Base-by-base conservation (phyloP, 2,888 invertebrate genomes). In the Halictus ligatus region DNA sequence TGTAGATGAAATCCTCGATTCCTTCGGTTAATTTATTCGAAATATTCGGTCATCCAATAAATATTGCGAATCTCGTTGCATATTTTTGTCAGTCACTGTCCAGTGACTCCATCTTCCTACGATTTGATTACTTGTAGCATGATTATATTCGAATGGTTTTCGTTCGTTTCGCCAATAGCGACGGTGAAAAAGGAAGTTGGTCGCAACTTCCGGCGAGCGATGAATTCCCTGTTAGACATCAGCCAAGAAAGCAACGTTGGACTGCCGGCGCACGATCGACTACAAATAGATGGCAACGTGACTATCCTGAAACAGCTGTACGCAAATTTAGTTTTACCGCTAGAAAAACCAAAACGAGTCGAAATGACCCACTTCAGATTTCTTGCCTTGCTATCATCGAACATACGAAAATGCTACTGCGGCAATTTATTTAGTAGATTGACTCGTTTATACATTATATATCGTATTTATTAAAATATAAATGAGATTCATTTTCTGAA, bases 271-370 rank as follows among this genome's bases (percentile, higher is more conserved):
- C 13, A 21, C 10, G 84, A 84, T 4, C 75, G 73, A 43, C 7
- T 76, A 40, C 25, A 67, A 7, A 25, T 58, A 15, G 84, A 76
- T 18, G 84, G 75, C 50, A 85, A 79, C 48, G 84, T 85, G 64
- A 84, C 84, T 58, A 21, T 85, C n/a, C 0, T 79, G 46, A 85
- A 54, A 67, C 79, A 79, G 72, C 67, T 74, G 85, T 85, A 85
- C 50, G 85, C 46, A 78, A 54, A 25, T 64, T 50, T 74, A 35
- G 21, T 2, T 48, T 69, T 75, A 71, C 13, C 8, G 6, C 60
- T 60, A 60, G 25, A 25, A 60, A 13, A 25, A 13, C 25, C 60
- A 60, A n/a, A 60, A 60, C 1, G 1, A 5, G 3, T 60, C 25
- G 6, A 60, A 25, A 60, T 60, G 12, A 60, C 13, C 25, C 5